Base-by-base conservation (phyloP, 1,140 invertebrate species). In the Hypsibius dujardini region DNA sequence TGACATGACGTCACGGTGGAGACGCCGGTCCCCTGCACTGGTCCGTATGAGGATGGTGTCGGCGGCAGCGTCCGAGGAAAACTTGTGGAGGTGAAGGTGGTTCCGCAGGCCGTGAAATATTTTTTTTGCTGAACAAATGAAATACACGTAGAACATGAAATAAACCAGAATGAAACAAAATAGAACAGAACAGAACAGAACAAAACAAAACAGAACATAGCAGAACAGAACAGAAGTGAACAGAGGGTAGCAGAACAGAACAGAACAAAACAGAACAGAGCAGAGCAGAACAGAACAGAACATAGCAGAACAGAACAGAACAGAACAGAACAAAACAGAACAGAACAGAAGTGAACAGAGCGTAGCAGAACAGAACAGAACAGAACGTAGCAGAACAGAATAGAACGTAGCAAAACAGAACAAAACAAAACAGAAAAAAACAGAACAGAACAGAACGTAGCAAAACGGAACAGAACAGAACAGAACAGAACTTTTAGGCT, bases 21-120 rank as follows among this genome's bases (percentile, higher is more conserved):
- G 12, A 15, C 42, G 12, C 42, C 62, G 62, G 42, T 67, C 62
- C 3, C 62, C 62, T 7, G 12, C 3, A 45, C 12, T 42, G 45
- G 62, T 67, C 42, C 42, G 12, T 12, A 67, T 15, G 42, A 12
- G 12, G 7, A 67, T 42, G 12, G 45, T 7, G 62, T 67, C 62
- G 62, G 45, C 45, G 12, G 42, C 45, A 42, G 12, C 62, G 62
- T 12, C 42, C 45, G 12, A 12, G 42, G 12, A 15, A 7, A 42
- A 67, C 12, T 15, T 12, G 42, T 67, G 62, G 45, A 67, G 62
- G 42, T 67, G 62, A 67, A 67, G 62, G 45, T 67, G 62, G 62
- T 42, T 67, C 42, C 62, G 12, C 12, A 67, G 62, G 42, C 42
- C 62, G 12, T 45, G 62, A 67, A 67, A 67, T 42, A 42, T 67